Conservation (phyloP, 2,888 invertebrate species). For the Caenorhabditis virilis region DNA sequence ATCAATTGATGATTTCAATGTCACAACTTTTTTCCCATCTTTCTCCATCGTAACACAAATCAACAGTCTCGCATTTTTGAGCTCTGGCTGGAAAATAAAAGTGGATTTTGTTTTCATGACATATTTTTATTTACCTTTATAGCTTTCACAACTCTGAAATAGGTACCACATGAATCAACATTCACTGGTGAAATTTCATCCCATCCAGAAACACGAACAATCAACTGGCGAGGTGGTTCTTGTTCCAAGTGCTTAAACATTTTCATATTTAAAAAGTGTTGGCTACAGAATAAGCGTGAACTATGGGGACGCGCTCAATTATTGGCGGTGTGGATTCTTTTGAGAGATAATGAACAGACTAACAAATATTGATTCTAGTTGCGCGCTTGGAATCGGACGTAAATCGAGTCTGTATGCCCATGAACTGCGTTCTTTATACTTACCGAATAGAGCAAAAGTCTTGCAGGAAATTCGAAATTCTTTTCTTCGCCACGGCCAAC, state of each 20-base stretch:
- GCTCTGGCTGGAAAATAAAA: conserved; percentile 13
- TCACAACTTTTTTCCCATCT: conserved; percentile 89
- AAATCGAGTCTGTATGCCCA: no score
- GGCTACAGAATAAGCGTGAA: neutral
- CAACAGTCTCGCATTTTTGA: conserved; percentile 79
- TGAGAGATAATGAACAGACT: no score
- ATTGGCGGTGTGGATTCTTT: no score
- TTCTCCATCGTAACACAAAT: conserved; percentile 90
- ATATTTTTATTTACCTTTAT: conserved; percentile 20
- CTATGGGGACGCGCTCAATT: no score
- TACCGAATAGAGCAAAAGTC: conserved; percentile 43
- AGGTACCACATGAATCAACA: conserved; percentile 92
- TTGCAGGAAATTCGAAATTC: conserved; percentile 80
- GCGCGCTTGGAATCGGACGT: no score
- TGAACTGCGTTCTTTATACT: no score
- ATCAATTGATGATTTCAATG: conserved; percentile 86
- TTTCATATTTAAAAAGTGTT: neutral
- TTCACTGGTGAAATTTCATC: conserved; percentile 84
- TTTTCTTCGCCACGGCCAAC: conserved; percentile 80
- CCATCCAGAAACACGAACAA: conserved; percentile 89
- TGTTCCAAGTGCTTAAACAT: conserved; percentile 49
- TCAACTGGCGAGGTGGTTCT: conserved; percentile 76
- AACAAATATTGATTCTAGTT: no score
- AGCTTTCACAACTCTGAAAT: conserved; percentile 75
- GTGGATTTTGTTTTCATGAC: neutral